Conservation (phyloP, 2,888 invertebrate genomes). For the Lasius platythorax region DNA sequence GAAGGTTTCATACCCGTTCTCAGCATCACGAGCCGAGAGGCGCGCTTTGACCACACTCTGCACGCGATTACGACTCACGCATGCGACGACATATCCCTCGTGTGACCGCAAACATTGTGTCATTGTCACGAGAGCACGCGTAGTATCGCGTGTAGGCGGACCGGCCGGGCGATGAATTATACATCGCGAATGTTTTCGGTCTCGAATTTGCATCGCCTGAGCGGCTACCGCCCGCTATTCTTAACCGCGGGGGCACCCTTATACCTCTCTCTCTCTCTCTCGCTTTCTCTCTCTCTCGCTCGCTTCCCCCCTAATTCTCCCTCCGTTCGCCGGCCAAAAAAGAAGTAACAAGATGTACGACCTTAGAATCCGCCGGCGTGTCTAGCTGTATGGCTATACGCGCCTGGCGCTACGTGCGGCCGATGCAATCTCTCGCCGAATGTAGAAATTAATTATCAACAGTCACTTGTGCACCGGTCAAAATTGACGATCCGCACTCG, state of each 20-base stretch:
- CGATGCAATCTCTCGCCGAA: conserved; percentile 69
- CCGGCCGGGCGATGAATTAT: conserved; percentile 77
- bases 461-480: conserved; percentile 60
- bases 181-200: conserved; percentile 78
- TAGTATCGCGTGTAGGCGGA: conserved; percentile 76
- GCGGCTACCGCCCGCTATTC: conserved; percentile 77
- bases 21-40: neutral
- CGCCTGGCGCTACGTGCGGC: conserved; percentile 64
- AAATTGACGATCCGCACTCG: conserved; percentile 69
- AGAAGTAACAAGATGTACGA: conserved; percentile 69
- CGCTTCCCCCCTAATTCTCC: conserved; percentile 26
- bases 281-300: conserved; percentile 30
- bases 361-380: conserved; percentile 54
- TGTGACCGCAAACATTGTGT: conserved; percentile 76
- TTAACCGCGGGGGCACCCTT: conserved; percentile 67
- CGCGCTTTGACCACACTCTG: conserved; percentile 37
- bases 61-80: conserved; percentile 47
- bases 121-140: conserved; percentile 75
- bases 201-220: conserved; percentile 79
- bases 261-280: conserved; percentile 1
- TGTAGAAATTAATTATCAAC: conserved; percentile 73
- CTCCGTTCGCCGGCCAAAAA: conserved; percentile 53
- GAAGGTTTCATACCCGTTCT: conserved; percentile 24
- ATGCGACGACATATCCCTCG: conserved; percentile 63
- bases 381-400: conserved; percentile 51